Conservation (phyloP, 2,888 invertebrate species). For the Sarcophaga caerulescens region DNA sequence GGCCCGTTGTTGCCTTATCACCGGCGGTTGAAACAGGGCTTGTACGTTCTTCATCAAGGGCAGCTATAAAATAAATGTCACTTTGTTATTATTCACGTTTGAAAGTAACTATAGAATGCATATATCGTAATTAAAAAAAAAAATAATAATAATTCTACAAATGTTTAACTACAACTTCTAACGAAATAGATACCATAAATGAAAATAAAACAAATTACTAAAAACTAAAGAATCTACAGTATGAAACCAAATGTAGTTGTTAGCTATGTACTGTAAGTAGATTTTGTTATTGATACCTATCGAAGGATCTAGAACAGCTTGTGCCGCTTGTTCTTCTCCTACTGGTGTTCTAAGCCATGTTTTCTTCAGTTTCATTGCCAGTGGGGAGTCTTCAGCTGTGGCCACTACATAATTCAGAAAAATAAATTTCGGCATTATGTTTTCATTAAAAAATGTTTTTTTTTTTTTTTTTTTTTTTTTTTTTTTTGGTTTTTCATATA, state of each 20-base stretch:
- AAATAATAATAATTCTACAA: constrained; percentile 35
- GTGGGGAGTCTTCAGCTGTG: constrained; percentile 85
- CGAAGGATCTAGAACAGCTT: constrained; percentile 86
- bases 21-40: constrained; percentile 78
- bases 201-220: constrained; percentile 33
- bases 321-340: constrained; percentile 86
- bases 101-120: no score
- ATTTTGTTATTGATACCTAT: constrained; percentile 82
- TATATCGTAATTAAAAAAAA: not conserved
- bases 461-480: not conserved
- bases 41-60: constrained; percentile 86
- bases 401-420: constrained; percentile 82
- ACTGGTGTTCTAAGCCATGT: constrained; percentile 88
- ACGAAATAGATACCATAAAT: constrained; percentile 19
- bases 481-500: not conserved
- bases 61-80: constrained; percentile 81
- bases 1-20: constrained; percentile 73
- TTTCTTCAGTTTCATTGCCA: constrained; percentile 88
- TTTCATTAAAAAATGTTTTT: constrained; percentile 17
- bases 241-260: constrained; percentile 47
- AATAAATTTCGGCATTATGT: constrained; percentile 61
- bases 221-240: constrained; percentile 42
- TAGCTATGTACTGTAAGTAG: constrained; percentile 50
- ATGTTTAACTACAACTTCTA: constrained; percentile 14
- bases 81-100: not conserved